Evolutionary conservation across 2,888 invertebrate genomes (phyloP), one percentile per base, ranked within the genome.

Genomic region (Coelinius sp.): DNA sequence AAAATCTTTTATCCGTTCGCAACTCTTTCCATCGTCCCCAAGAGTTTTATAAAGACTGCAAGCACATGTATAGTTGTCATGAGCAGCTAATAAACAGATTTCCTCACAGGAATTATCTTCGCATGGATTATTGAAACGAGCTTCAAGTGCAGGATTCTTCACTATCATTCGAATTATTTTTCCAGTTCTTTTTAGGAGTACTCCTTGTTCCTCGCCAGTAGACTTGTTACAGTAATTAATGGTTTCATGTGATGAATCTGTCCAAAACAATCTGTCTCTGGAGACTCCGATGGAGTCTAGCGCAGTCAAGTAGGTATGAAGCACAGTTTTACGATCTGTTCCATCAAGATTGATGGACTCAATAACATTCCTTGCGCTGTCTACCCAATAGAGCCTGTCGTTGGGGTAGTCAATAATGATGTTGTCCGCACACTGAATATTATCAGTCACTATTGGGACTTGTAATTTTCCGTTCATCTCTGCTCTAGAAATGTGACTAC

Each of bases 221-320:
- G 94, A 92, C 84, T 97, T 97, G 83, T 96, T 91, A 65, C 93
- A 93, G 0, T 91, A 91, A 78, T 94, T 92, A 8, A 97, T 91
- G 31, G 93, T 92, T 0, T 90, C 89, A 95, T 95, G n/a, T n/a
- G n/a, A n/a, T n/a, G n/a, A 95, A 85, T 98, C 97, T 52, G 95
- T 95, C 96, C 97, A 98, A 88, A 93, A 98, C 0, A 98, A 85
- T 1, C 90, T 91, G 86, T 96, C 94, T 88, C 97, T 97, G 85
- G 97, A 97, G 0, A 98, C 92, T 0, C 94, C 91, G 75, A 98
- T 89, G 0, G 95, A 92, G 87, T 94, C 96, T 0, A 97, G 97
- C 85, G 95, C 94, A 77, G 92, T 92, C 14, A 94, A 90, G 0
- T 92, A 89, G n/a, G 90, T 91, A 79, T 91, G 87, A 1, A 91